phyloP scores from a whole-genome alignment of 2,888 invertebrate species.

The Phaonia tiefii region DNA sequence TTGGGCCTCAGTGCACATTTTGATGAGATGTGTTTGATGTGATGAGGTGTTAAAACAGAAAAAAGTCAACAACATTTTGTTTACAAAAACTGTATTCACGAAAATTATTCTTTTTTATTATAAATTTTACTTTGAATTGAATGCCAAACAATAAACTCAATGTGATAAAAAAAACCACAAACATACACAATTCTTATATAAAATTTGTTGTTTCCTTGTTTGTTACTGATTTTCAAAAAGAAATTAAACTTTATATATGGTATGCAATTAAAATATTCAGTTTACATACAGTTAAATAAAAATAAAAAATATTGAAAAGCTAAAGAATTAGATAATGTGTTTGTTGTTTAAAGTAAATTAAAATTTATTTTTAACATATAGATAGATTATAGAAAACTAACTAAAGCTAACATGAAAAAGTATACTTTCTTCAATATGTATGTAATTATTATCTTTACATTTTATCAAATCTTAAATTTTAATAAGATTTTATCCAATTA shows the following conservation, averaged over 20 bases:
- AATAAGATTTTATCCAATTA: conserved; percentile 46
- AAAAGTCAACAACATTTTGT: background rate
- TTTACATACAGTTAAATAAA: background rate
- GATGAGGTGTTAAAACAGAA: no score
- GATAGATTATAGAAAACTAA: background rate
- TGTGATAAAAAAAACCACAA: background rate
- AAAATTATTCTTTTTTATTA: background rate
- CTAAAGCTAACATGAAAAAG: no score
- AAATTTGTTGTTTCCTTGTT: no score
- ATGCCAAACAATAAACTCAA: background rate
- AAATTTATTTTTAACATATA: no score
- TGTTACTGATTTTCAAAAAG: no score
- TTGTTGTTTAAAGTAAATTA: background rate
- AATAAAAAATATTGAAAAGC: background rate
- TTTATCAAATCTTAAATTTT: background rate
- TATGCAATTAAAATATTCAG: background rate
- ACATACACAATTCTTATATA: no score
- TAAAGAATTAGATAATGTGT: background rate
- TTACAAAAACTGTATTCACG: conserved; percentile 2
- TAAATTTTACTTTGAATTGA: background rate
- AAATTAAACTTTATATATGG: no score
- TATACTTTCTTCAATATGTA: background rate
- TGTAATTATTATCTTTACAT: background rate
- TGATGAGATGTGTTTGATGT: no score
- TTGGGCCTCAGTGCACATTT: no score